Evolutionary conservation across 2,888 invertebrate species (phyloP), one percentile per base, ranked within the genome.

Genomic region (Drosophila cracens): DNA sequence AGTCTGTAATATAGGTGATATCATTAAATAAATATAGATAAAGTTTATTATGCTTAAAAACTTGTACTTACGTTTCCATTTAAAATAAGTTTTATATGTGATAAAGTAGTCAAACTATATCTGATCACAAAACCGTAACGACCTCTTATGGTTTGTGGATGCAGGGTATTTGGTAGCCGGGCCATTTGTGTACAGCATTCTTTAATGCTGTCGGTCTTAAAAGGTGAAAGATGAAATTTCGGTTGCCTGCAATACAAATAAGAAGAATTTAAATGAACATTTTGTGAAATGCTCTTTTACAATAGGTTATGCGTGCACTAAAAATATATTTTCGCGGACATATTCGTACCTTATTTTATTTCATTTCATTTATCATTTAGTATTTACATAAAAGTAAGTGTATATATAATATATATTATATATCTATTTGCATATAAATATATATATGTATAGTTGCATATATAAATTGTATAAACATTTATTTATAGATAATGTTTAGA

Each of bases 231-330:
- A 76, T 77, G 76, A 69, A 73, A 76, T 76, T 77, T 73, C 77
- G 65, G 61, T 43, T 52, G 68, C 36, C 43, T 63, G 70, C 71
- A 68, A 66, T 46, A 74, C 76, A 83, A 79, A 81, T 68, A 76
- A 74, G 46, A 79, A 74, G 67, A 79, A 79, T 79, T 66, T 67
- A 66, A 69, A 79, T 68, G 66, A 69, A 78, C 69, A 69, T 75
- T 78, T 70, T 73, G 36, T 62, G 54, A 73, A 76, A 79, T 75
- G 76, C 75, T 76, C 70, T 76, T 46, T 86, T 83, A 84, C 75
- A 84, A 81, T 86, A 81, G 83, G 66, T 83, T 83, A 72, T 77
- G 77, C 82, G 72, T 81, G 76, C 64, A 79, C 86, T 84, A 86
- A 72, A 79, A 86, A 84, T 86, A 86, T 79, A 74, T 75, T 60